Base-by-base conservation (phyloP, 2,888 invertebrate species). In the Crossocerus cetratus region DNA sequence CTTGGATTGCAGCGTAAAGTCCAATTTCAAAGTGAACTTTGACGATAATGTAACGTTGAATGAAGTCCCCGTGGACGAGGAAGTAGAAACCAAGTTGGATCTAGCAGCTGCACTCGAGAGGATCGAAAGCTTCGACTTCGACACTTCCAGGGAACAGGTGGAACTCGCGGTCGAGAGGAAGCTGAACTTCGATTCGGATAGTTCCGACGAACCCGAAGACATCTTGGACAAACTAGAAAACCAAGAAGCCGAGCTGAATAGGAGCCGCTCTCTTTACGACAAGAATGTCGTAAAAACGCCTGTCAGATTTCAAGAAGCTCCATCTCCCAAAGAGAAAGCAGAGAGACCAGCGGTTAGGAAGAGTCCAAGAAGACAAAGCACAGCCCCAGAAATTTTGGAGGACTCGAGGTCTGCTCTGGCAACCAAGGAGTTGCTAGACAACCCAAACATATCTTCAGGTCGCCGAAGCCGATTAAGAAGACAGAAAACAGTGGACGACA, bases 11-110 rank as follows among this genome's bases (percentile, higher is more conserved):
- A 16, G 14, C 4, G 16, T 16, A 49, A 49, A 16, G 5, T 32
- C 11, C 8, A 32, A 4, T 0, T 80, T 84, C 5, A 89, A 88
- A 66, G 88, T 90, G 1, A 86, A 87, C 73, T 90, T 90, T 42
- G 78, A 86, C 58, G 86, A 86, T 43, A 64, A 76, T 1, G 66
- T 87, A 16, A 20, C 53, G 13, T 45, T 77, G 18, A 74, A 81
- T 5, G 77, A 85, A 69, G 65, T 84, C n/a, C 69, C 81, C 21
- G 14, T 77, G 8, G 69, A 79, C 16, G 76, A 86, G 44, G 72
- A 81, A 45, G 16, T 22, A 1, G 66, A 81, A 2, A 65, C 58
- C 13, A 76, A 74, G 58, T 22, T 72, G 13, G 65, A 69, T 54
- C 73, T 86, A 45, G 73, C 72, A 4, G 68, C 57, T 22, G 77